Percentiles rank a stretch among this genome's conserved stretches.
Evolutionary conservation across 2,797 vertebrate species (phyloP).

Genomic region (Sus cebifrons): DNA sequence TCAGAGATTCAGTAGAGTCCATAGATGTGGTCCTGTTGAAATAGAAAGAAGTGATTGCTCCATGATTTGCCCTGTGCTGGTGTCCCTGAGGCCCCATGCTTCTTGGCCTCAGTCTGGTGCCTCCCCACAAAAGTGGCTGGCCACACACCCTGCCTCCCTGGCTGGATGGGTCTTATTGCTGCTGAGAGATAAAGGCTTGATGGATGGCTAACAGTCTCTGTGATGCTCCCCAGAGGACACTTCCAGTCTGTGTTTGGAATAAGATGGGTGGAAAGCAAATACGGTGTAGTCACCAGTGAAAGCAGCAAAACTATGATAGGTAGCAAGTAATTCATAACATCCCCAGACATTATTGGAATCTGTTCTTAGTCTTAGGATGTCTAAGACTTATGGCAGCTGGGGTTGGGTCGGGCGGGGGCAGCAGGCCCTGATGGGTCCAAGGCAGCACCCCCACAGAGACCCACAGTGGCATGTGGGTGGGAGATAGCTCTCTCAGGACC

Average conservation of each 20-base stretch:
- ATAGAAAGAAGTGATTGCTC: neutral
- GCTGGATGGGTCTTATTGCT: neutral
- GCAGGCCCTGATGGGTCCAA: no score
- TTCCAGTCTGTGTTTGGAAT: neutral
- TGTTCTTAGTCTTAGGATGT: neutral
- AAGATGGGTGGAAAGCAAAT: neutral
- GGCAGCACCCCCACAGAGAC: accelerated
- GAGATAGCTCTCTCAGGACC: neutral
- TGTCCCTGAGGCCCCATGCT: neutral
- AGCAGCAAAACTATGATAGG: neutral
- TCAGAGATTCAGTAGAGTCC: no score
- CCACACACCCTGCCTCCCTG: neutral
- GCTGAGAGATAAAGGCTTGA: neutral
- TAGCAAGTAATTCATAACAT: neutral
- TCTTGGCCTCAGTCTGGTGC: neutral
- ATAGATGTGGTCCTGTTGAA: neutral
- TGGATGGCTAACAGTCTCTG: neutral
- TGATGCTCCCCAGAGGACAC: accelerated
- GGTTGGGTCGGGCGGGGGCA: neutral
- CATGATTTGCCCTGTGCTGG: neutral
- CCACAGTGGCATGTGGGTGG: accelerated
- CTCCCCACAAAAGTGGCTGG: accelerated
- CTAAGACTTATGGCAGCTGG: neutral
- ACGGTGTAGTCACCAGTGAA: no score
- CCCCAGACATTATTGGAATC: neutral